Percentiles rank a stretch among this genome's conserved stretches.
Evolutionary conservation across 2,888 invertebrate genomes (phyloP).

Genomic region (Paralinhomoeus sp.): DNA sequence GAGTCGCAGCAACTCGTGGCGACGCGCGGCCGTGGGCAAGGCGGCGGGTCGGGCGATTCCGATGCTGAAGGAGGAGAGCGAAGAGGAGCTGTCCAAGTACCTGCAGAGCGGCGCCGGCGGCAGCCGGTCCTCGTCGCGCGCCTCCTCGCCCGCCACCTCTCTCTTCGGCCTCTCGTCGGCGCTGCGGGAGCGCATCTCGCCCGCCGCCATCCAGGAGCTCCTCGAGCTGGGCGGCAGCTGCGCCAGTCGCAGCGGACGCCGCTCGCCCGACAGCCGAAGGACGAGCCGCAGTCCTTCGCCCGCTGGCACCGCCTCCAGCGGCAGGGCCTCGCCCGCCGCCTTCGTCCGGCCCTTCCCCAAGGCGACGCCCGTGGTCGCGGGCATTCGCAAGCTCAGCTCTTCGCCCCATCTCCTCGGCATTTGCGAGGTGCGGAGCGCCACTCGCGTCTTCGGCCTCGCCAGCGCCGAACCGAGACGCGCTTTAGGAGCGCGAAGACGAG

Average conservation of each 20-base stretch:
- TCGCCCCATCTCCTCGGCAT: constrained; percentile 19
- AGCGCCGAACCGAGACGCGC: no score
- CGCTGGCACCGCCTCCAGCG: neutral
- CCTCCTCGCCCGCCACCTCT: neutral
- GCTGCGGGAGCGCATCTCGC: constrained; percentile 5
- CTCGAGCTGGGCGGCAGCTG: constrained; percentile 19
- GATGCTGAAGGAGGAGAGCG: constrained; percentile 74
- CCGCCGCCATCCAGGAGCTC: constrained; percentile 18
- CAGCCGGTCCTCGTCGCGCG: constrained; percentile 16
- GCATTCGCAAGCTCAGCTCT: constrained; percentile 22
- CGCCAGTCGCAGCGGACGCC: constrained; percentile 4
- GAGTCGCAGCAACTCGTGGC: constrained; percentile 18
- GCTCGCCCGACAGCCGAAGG: constrained; percentile 3
- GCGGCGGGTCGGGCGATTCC: constrained; percentile 49
- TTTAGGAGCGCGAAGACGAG: neutral
- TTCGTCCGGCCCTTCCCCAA: neutral
- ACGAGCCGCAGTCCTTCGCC: neutral
- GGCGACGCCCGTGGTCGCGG: constrained; percentile 2
- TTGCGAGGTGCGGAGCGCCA: constrained; percentile 2
- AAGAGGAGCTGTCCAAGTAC: constrained; percentile 39
- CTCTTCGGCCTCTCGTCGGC: neutral
- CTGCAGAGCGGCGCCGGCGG: constrained; percentile 20
- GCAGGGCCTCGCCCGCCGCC: neutral
- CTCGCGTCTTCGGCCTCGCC: neutral
- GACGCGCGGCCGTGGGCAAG: constrained; percentile 7